Conservation (phyloP, 2,888 invertebrate species). For the Microdon myrmicae region DNA sequence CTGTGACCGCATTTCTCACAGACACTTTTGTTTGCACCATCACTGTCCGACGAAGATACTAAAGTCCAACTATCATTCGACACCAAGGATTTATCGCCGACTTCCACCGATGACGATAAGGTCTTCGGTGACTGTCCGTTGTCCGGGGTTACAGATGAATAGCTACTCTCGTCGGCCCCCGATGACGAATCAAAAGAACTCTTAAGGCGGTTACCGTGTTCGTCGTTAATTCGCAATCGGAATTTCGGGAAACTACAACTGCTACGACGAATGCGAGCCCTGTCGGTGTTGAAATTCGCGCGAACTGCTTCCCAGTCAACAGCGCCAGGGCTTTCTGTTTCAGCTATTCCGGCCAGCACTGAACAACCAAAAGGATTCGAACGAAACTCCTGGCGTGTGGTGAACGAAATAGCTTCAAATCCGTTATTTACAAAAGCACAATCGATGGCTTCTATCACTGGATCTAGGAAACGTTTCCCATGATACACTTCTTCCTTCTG, state of each 20-base stretch:
- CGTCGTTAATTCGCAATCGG: conserved; percentile 52
- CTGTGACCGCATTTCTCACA: conserved; percentile 40
- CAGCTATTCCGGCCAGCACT: conserved; percentile 53
- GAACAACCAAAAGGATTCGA: conserved; percentile 47
- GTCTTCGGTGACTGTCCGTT: conserved; percentile 6
- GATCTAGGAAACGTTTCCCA: conserved; percentile 61
- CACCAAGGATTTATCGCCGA: conserved; percentile 20
- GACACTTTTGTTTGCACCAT: background rate
- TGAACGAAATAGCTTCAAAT: conserved; percentile 27
- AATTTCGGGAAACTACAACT: conserved; percentile 39
- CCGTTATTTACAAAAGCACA: conserved; percentile 58
- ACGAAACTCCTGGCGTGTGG: conserved; percentile 28
- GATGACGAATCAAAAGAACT: conserved; percentile 52
- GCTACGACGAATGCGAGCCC: conserved; percentile 14
- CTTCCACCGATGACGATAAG: conserved; percentile 30
- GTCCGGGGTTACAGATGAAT: conserved; percentile 17
- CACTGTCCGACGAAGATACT: conserved; percentile 25
- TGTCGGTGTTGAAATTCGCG: conserved; percentile 46
- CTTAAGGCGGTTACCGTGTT: conserved; percentile 49
- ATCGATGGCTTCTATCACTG: conserved; percentile 55
- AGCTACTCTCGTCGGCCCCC: conserved; percentile 29
- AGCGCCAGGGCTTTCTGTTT: conserved; percentile 34
- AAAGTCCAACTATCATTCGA: conserved; percentile 46
- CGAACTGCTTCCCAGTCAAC: conserved; percentile 55
- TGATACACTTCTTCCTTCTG: conserved; percentile 57